Base-by-base conservation (phyloP, 2,888 invertebrate genomes). In the Rhagonycha fulva region DNA sequence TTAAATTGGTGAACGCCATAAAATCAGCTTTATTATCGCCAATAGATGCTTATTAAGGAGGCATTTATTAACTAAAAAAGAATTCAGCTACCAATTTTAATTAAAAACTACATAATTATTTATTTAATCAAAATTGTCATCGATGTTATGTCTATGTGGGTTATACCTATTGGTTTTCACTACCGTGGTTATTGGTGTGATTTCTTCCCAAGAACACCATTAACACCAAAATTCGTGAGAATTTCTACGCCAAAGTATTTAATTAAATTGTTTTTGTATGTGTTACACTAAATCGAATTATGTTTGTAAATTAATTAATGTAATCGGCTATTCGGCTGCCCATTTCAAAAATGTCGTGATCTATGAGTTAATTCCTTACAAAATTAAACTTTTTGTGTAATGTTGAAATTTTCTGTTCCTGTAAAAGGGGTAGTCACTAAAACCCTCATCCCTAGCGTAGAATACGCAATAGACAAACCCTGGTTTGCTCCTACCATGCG, bases 81-180 rank as follows among this genome's bases (percentile, higher is more conserved):
- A 47, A 47, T 47, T 47, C n/a, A 9, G 47, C 47, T 47, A 47
- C 47, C 47, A 47, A 47, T 47, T 47, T 47, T 47, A 47, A 47
- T 47, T 47, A 47, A 47, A 66, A 66, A 66, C 63, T 26, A 66
- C 63, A 66, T 66, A 66, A 66, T 66, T 66, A 66, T 66, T 66
- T 26, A 66, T 24, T 66, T 66, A 66, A 66, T 66, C 63, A 66
- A 66, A 66, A 66, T 66, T 26, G 63, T 66, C 63, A 66, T 66
- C 63, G 24, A 66, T 24, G n/a, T 66, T 66, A 12, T 66, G 47
- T 47, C 47, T 47, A 47, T 47, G 47, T 47, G 47, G 47, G 47
- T n/a, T 47, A 47, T 47, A 19, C 19, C 19, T 1, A 47, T 47
- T 47, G 47, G 47, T 47, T 47, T 47, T 47, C 47, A 47, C 47